Conservation (phyloP, 2,797 vertebrate genomes). For the Tympanoctomys barrerae region DNA sequence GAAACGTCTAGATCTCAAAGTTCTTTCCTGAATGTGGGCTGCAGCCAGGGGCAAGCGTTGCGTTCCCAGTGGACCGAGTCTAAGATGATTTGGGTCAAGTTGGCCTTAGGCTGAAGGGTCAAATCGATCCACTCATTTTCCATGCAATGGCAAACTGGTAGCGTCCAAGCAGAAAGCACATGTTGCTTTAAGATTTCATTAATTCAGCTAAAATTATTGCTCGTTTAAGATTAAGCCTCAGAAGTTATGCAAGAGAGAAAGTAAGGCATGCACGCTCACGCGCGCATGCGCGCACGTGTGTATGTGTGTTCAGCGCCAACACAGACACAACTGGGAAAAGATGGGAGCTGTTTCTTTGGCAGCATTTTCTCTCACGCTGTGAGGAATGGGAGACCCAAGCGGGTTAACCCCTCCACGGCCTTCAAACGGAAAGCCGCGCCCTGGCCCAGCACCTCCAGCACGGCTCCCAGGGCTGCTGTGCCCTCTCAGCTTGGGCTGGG, state of each 20-base stretch:
- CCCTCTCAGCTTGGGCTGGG: not conserved
- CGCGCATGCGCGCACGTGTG: no score
- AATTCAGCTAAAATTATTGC: constrained; percentile 46
- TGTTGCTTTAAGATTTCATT: constrained; percentile 53
- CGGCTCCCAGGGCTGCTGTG: constrained; percentile 23
- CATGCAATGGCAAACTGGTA: not conserved
- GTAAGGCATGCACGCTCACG: not conserved
- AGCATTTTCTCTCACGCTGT: constrained; percentile 73
- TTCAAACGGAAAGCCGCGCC: constrained; percentile 82
- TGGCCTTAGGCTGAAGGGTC: constrained; percentile 49
- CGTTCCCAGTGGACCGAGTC: not conserved
- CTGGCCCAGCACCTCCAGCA: constrained; percentile 68
- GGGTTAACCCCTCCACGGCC: not conserved
- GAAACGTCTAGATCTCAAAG: not conserved
- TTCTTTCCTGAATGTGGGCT: constrained; percentile 21
- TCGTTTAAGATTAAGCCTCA: constrained; percentile 57
- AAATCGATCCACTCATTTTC: constrained; percentile 51
- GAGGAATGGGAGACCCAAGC: constrained; percentile 71
- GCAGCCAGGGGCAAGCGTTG: not conserved
- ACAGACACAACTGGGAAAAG: constrained; percentile 45
- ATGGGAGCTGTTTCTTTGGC: constrained; percentile 70
- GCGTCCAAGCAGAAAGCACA: constrained; percentile 62
- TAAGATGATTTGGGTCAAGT: constrained; percentile 46
- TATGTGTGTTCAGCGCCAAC: not conserved
- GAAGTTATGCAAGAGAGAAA: not conserved